Conservation (phyloP, 1,140 invertebrate genomes). For the Drosophila elegans region DNA sequence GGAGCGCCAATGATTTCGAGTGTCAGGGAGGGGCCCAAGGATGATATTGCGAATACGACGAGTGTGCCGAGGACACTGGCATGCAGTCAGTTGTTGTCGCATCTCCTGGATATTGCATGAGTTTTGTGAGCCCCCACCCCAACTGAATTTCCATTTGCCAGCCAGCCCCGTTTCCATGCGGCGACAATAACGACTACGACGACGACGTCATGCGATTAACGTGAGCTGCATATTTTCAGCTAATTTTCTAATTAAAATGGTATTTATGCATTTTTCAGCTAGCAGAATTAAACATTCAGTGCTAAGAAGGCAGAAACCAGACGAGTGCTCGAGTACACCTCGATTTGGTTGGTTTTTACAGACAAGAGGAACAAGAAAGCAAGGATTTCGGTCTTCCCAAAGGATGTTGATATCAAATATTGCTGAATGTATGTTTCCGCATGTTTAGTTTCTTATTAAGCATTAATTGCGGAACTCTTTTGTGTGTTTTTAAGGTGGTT, state of each 20-base stretch:
- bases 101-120: conserved; percentile 80
- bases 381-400: neutral
- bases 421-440: too few relatives aligned
- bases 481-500: too few relatives aligned
- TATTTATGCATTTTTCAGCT: conserved; percentile 84
- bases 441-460: too few relatives aligned
- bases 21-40: conserved; percentile 53
- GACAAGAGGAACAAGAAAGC: neutral
- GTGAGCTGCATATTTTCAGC: conserved; percentile 83
- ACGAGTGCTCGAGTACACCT: neutral
- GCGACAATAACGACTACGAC: conserved; percentile 40
- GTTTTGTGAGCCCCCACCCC: conserved; percentile 7
- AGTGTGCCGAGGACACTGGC: conserved; percentile 33
- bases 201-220: conserved; percentile 78
- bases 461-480: neutral
- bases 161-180: conserved; percentile 13
- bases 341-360: neutral
- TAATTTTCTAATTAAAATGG: conserved; percentile 84
- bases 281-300: conserved; percentile 63
- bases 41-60: conserved; percentile 26
- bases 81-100: conserved; percentile 68
- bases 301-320: conserved; percentile 10
- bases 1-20: conserved; percentile 69
- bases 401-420: neutral
- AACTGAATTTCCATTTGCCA: conserved; percentile 12